Base-by-base conservation (phyloP, 2,113 vertebrate genomes). In the Gymnarchus niloticus region DNA sequence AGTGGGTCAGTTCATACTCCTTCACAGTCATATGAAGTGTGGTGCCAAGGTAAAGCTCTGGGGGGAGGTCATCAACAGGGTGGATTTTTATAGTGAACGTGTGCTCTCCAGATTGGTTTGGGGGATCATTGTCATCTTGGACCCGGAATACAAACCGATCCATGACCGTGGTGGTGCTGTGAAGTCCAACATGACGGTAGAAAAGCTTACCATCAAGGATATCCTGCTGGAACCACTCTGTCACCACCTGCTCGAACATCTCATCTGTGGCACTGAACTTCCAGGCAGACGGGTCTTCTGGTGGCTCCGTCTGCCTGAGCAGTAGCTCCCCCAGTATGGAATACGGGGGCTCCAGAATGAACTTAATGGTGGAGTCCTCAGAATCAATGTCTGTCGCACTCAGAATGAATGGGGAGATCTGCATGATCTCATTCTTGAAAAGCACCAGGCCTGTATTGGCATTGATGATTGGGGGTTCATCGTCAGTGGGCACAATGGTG, bases 371-470 rank as follows among this genome's bases (percentile, higher is more conserved):
- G 0, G 93, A 91, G 84, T 96, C 95, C 69, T 96, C 95, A 44
- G 95, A 97, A 86, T 96, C 96, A 23, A 93, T 89, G 84, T 96
- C 95, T 7, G 93, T 94, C 12, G 96, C 95, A 8, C 95, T 95
- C 57, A 97, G 90, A 61, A 95, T 92, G 78, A 95, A 96, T 1
- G 95, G 94, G 8, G 95, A 95, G 83, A 96, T 94, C 82, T 93
- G 95, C 90, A 94, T 94, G 44, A 94, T 88, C 46, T 95, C 93
- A 56, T 93, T 95, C 88, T 96, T 92, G 0, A 90, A 93, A 37
- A 96, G 88, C 12, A 93, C 91, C 33, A 97, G 88, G 0, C 94
- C 93, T 0, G 91, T 94, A 88, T 96, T 96, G 14, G 93, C 92
- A 51, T 91, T 96, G 12, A 97, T 92, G 73, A 93, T 85, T 0